phyloP scores from a whole-genome alignment of 2,888 invertebrate species.

The Drosophila subquinaria region DNA sequence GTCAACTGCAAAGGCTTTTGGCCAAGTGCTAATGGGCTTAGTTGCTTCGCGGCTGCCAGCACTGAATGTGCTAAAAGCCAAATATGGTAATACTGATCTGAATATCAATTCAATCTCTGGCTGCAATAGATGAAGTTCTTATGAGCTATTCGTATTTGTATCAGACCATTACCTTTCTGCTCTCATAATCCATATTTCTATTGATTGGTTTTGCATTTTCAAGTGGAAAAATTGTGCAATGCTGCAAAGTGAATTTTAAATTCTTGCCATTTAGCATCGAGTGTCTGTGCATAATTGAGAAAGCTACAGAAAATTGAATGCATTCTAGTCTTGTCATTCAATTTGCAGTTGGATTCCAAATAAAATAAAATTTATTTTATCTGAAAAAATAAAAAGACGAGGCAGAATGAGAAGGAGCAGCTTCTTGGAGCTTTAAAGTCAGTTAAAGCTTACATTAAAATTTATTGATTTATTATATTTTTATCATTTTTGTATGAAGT shows the following conservation, averaged over 20 bases:
- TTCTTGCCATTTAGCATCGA: slow-evolving; percentile 1
- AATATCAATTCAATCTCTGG: slow-evolving; percentile 15
- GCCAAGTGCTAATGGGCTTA: slow-evolving; percentile 63
- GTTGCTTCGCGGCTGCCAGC: slow-evolving; percentile 12
- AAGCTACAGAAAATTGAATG: neutral
- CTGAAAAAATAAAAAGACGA: neutral
- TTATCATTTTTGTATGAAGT: neutral
- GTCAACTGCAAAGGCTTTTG: slow-evolving; percentile 4
- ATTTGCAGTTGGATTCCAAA: slow-evolving; percentile 7
- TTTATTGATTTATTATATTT: neutral
- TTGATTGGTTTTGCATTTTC: slow-evolving; percentile 19
- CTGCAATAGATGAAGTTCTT: slow-evolving; percentile 22
- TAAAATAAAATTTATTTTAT: neutral
- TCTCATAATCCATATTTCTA: neutral
- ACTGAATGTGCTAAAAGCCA: slow-evolving; percentile 26
- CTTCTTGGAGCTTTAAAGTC: neutral
- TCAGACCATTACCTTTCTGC: slow-evolving; percentile 3
- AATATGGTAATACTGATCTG: slow-evolving; percentile 5
- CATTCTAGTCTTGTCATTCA: neutral
- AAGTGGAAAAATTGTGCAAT: slow-evolving; percentile 4
- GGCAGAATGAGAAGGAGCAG: no score
- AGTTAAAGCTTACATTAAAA: neutral
- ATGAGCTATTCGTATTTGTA: neutral
- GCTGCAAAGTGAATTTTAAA: slow-evolving; percentile 19
- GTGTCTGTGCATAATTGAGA: slow-evolving; percentile 30